A percentile compares a stretch with the other conserved stretches of the same genome.
Conservation (phyloP, 2,888 invertebrate genomes). For the Antheraea yamamai region DNA sequence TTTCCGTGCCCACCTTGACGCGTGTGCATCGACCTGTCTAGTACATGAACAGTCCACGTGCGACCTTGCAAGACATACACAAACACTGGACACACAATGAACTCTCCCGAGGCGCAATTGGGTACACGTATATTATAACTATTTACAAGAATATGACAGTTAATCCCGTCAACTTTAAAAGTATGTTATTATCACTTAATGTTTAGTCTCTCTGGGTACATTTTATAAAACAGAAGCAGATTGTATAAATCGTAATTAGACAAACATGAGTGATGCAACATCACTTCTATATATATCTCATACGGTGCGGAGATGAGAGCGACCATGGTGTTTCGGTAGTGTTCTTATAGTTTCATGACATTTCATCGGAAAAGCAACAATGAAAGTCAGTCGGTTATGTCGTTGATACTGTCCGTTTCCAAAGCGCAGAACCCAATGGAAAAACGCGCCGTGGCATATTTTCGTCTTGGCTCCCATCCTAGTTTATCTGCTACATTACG, state of each 20-base stretch:
- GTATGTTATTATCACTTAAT: background rate
- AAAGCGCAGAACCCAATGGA: slow-evolving; percentile 80
- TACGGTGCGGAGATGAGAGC: slow-evolving; percentile 17
- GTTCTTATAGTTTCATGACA: slow-evolving; percentile 46
- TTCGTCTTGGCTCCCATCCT: slow-evolving; percentile 83
- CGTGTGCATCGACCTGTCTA: slow-evolving; percentile 76
- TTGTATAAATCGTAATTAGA: slow-evolving; percentile 20
- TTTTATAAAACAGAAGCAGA: slow-evolving; percentile 15
- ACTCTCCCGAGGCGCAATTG: slow-evolving; percentile 52
- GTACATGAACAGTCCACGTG: slow-evolving; percentile 65
- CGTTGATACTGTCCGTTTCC: slow-evolving; percentile 72
- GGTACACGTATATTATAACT: slow-evolving; percentile 54
- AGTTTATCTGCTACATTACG: slow-evolving; percentile 83
- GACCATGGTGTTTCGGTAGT: slow-evolving; percentile 19
- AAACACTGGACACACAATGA: slow-evolving; percentile 60
- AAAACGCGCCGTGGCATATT: slow-evolving; percentile 81
- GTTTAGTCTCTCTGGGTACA: background rate
- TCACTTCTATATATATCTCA: slow-evolving; percentile 13
- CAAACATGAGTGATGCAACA: slow-evolving; percentile 19
- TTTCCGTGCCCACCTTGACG: slow-evolving; percentile 73
- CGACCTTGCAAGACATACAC: slow-evolving; percentile 74
- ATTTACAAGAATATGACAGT: slow-evolving; percentile 33
- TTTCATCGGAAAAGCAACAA: slow-evolving; percentile 64
- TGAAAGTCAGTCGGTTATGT: slow-evolving; percentile 56
- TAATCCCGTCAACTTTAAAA: slow-evolving; percentile 7